phyloP scores from a whole-genome alignment of 2,797 vertebrate genomes.

The Sebastes goodei region DNA sequence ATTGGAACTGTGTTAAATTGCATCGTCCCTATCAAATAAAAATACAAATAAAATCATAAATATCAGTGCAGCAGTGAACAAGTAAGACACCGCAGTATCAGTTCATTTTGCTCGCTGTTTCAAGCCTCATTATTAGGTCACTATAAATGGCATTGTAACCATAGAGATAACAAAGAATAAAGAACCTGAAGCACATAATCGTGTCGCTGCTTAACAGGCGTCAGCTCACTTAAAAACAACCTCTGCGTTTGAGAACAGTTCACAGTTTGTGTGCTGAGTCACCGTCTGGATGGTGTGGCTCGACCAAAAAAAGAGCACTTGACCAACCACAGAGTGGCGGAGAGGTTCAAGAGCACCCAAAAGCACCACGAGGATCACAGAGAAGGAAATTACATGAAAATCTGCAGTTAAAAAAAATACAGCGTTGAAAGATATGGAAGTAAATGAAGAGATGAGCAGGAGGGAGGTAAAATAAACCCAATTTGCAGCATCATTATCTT shows the following conservation, averaged over 20 bases:
- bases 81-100: neutral
- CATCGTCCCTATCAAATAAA: too few relatives aligned
- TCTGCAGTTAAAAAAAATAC: neutral
- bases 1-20: too few relatives aligned
- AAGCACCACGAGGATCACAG: neutral
- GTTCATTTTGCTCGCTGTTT: neutral
- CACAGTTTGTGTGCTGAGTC: neutral
- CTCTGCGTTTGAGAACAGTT: neutral
- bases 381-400: neutral
- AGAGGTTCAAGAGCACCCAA: constrained; percentile 8
- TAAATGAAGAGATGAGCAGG: neutral
- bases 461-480: neutral
- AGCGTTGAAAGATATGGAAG: neutral
- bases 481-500: constrained; percentile 4
- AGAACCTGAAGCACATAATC: neutral
- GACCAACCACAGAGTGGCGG: neutral
- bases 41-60: neutral
- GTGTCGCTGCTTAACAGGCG: neutral
- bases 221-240: neutral
- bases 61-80: neutral
- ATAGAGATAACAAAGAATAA: neutral
- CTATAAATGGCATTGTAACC: neutral
- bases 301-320: neutral
- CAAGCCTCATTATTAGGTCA: neutral
- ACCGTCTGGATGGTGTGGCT: neutral